Evolutionary conservation across 1,140 invertebrate genomes (phyloP).

Genomic region (Heterodera schachtii): DNA sequence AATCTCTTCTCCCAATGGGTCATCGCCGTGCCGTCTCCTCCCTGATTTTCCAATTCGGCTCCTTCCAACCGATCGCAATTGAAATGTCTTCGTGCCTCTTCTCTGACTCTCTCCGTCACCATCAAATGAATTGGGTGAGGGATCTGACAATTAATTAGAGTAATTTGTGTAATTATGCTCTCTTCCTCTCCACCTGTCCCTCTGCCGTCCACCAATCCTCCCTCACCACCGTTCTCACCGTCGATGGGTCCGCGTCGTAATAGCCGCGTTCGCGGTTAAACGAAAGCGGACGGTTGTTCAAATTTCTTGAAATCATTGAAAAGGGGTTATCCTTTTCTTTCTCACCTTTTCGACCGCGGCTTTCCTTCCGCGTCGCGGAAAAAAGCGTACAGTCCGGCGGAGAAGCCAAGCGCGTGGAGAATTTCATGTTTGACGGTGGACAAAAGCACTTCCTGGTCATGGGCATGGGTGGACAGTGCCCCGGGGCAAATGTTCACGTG

Average conservation of each 20-base stretch:
- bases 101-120: conserved; percentile 45
- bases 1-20: conserved; percentile 98
- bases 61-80: conserved; percentile 86
- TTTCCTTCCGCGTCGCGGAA: conserved; percentile 54
- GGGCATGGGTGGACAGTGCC: conserved; percentile 87
- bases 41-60: conserved; percentile 96
- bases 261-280: conserved; percentile 66
- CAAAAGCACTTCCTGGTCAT: conserved; percentile 86
- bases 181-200: conserved; percentile 69
- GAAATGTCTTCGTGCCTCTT: conserved; percentile 81
- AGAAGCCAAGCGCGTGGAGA: conserved; percentile 81
- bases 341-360: conserved; percentile 40
- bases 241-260: conserved; percentile 88
- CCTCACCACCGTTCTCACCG: conserved; percentile 80
- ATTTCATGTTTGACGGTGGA: conserved; percentile 99
- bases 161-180: neutral
- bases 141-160: conserved; percentile 30
- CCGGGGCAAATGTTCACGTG: conserved; percentile 96
- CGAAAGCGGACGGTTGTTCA: conserved; percentile 48
- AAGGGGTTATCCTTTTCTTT: neutral
- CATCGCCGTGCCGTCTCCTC: conserved; percentile 89
- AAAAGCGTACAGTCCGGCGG: conserved; percentile 66
- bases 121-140: conserved; percentile 53
- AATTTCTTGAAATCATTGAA: conserved; percentile 9
- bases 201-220: conserved; percentile 81